Conservation (phyloP, 2,888 invertebrate genomes). For the Xestoiulus laeticollis region DNA sequence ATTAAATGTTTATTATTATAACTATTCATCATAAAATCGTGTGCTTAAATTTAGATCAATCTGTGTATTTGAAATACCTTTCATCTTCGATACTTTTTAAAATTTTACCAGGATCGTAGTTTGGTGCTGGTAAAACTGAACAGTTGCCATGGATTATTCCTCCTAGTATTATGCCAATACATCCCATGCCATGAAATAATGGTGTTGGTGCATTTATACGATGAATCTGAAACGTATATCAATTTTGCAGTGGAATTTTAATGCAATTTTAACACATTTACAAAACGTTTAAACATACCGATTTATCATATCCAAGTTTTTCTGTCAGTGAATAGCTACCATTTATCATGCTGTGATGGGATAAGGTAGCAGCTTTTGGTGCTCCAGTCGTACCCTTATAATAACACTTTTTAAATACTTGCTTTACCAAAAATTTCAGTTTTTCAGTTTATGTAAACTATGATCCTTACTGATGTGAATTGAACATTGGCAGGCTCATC, state of each 20-base stretch:
- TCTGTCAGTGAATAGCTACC: not conserved
- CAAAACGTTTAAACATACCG: not conserved
- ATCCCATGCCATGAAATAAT: not conserved
- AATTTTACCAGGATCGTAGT: not conserved
- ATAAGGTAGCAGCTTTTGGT: slow-evolving; percentile 79
- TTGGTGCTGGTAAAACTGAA: not conserved
- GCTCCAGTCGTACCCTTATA: slow-evolving; percentile 78
- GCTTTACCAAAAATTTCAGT: not conserved
- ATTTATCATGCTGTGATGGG: slow-evolving; percentile 70
- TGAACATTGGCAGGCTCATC: slow-evolving; percentile 79
- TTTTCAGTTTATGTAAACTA: not conserved
- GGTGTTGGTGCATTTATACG: not conserved
- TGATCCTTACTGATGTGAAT: slow-evolving; percentile 75
- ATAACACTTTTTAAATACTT: too few relatives aligned
- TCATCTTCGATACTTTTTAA: not conserved
- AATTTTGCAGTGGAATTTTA: not conserved
- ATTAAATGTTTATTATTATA: too few relatives aligned
- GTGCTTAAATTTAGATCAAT: too few relatives aligned
- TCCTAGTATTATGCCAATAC: not conserved
- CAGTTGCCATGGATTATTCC: not conserved
- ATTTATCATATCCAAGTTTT: not conserved
- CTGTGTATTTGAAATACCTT: not conserved
- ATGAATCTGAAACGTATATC: slow-evolving; percentile 63
- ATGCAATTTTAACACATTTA: not conserved
- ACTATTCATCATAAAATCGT: too few relatives aligned